A percentile compares a stretch with the other conserved stretches of the same genome.
Conservation (phyloP, 2,888 invertebrate species). For the Amiota communis region DNA sequence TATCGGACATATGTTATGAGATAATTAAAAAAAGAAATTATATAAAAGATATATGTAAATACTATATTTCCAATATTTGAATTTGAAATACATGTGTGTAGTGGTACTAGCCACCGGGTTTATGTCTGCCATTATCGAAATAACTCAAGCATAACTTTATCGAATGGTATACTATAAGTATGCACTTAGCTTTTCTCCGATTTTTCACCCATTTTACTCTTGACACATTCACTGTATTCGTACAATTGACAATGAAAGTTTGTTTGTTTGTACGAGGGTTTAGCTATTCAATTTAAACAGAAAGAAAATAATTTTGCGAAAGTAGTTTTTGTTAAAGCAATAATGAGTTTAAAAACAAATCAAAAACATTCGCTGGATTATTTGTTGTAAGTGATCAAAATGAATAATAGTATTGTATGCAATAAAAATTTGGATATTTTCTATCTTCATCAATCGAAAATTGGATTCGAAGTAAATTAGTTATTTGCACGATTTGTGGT, state of each 20-base stretch:
- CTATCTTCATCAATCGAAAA: no score
- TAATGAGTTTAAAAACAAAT: conserved; percentile 8
- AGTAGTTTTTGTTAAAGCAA: neutral
- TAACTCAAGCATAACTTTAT: no score
- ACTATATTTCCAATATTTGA: no score
- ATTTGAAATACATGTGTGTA: no score
- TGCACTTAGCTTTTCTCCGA: neutral
- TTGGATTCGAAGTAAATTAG: neutral
- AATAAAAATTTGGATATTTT: no score
- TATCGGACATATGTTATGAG: no score
- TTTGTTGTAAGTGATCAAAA: conserved; percentile 19
- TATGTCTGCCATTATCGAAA: no score
- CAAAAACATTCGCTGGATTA: conserved; percentile 22
- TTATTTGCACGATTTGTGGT: conserved; percentile 4
- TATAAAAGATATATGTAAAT: no score
- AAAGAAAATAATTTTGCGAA: neutral
- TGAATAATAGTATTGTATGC: neutral
- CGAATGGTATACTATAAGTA: no score
- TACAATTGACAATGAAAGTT: conserved; percentile 26
- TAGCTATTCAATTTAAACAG: neutral
- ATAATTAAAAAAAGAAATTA: no score
- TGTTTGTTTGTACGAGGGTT: conserved; percentile 7
- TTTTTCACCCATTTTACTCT: neutral
- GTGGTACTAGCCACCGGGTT: no score
- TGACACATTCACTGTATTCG: neutral